Evolutionary conservation across 2,797 vertebrate genomes (phyloP).

Genomic region (Parambassis ranga): DNA sequence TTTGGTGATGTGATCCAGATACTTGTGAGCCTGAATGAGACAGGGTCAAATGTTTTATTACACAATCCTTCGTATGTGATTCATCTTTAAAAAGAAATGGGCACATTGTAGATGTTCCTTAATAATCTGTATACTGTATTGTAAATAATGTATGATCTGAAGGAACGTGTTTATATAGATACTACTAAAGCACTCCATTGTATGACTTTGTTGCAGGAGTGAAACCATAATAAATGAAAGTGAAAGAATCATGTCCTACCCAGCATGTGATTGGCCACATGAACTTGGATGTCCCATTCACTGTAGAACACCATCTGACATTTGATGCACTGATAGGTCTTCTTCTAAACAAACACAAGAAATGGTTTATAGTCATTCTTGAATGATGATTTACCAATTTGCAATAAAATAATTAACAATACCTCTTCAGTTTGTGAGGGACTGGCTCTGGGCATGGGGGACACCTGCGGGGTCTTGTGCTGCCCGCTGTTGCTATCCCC

Average conservation of each 20-base stretch:
- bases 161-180: constrained; percentile 31
- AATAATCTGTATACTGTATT: constrained; percentile 28
- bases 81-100: constrained; percentile 35
- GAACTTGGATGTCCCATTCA: constrained; percentile 99
- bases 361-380: neutral
- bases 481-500: constrained; percentile 89
- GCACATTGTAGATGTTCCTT: constrained; percentile 19
- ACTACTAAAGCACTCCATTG: constrained; percentile 32
- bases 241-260: constrained; percentile 83
- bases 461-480: constrained; percentile 95
- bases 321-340: constrained; percentile 99
- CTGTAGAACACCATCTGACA: constrained; percentile 99
- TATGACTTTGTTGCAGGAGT: constrained; percentile 35
- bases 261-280: constrained; percentile 99
- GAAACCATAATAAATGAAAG: constrained; percentile 33
- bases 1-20: constrained; percentile 77
- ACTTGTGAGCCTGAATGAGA: constrained; percentile 77
- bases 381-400: neutral
- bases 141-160: too few relatives aligned
- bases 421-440: constrained; percentile 98
- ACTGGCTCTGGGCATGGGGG: constrained; percentile 96
- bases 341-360: constrained; percentile 88
- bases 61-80: constrained; percentile 53
- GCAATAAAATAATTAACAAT: constrained; percentile 47
- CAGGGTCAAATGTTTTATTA: constrained; percentile 77